These are phyloP conservation scores for Cyrtorhinus lividipennis DNA, from an alignment of 1,140 invertebrate species.

Conservation along the genomic window DNA sequence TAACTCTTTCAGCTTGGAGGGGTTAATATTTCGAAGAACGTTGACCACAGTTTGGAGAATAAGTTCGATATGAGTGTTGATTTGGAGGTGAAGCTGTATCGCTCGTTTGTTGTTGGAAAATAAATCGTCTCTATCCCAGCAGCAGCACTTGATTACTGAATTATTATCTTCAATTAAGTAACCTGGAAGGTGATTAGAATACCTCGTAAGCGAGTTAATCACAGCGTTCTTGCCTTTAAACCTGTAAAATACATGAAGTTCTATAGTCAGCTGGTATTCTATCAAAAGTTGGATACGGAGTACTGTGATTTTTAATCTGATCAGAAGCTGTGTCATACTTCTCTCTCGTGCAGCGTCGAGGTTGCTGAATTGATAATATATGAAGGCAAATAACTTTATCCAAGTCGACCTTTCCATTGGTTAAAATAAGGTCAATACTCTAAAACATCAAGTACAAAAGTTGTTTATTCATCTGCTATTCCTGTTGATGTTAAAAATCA, in stretches of 20 bases:
- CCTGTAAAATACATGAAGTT: no score
- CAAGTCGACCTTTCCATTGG: neutral
- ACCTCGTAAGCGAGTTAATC: neutral
- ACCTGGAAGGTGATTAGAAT: neutral
- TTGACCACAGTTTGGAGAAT: neutral
- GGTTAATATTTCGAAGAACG: neutral
- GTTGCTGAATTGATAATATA: neutral
- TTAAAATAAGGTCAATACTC: neutral
- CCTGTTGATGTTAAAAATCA: neutral
- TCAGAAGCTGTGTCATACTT: no score
- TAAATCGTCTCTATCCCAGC: neutral
- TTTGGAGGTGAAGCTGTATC: neutral
- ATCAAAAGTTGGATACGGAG: no score
- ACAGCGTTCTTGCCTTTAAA: no score
- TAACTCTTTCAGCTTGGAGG: neutral
- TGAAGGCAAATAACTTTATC: neutral
- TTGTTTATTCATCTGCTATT: neutral
- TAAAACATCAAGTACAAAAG: neutral
- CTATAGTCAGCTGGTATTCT: no score
- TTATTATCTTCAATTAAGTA: neutral
- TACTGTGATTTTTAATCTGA: no score
- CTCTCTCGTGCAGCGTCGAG: neutral
- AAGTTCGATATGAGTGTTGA: neutral
- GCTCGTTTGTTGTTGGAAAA: neutral
- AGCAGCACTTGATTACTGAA: neutral